Base-by-base conservation (phyloP, 2,888 invertebrate species). In the Drosophila rellima region DNA sequence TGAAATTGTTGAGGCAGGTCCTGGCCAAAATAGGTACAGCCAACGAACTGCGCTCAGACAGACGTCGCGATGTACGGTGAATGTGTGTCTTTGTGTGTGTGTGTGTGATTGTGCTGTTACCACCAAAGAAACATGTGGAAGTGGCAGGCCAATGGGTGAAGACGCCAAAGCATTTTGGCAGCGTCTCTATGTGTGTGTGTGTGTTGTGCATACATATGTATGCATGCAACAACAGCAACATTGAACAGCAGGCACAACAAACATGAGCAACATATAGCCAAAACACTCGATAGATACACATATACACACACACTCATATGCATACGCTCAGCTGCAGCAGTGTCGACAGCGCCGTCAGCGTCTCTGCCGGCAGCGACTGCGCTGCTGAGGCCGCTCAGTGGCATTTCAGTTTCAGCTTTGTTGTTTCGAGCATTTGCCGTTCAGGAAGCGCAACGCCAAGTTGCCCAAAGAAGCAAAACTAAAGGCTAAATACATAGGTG, bases 1-100 rank as follows among this genome's bases (percentile, higher is more conserved):
- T 77, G 79, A 87, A 80, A 70, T 83, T 91, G 89, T 91, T 91
- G 91, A 91, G 91, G 91, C 90, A 91, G 91, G 91, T 91, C 91
- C 91, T 91, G 91, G 85, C 86, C 78, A 78, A 78, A 88, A 90
- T 91, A 91, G 91, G 91, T 91, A 91, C 91, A 91, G 91, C 91
- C 91, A 91, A 91, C 91, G 91, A 91, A 91, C 91, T 89, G 85
- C 69, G 74, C 83, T 69, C 88, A 86, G 88, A 85, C 83, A 65
- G 59, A 78, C 60, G 65, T 59, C 57, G 57, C 61, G 31, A 23
- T 45, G 50, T 35, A 2, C 7, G n/a, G n/a, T 54, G 29, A 50
- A 26, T 37, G 15, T 52, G 18, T 55, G 35, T 44, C 39, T 50
- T 57, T 45, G 50, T 62, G 50, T 67, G 52, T 60, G 55, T 61